Conservation (phyloP, 92 coral and sea anemone species). For the Pocillopora grandis region DNA sequence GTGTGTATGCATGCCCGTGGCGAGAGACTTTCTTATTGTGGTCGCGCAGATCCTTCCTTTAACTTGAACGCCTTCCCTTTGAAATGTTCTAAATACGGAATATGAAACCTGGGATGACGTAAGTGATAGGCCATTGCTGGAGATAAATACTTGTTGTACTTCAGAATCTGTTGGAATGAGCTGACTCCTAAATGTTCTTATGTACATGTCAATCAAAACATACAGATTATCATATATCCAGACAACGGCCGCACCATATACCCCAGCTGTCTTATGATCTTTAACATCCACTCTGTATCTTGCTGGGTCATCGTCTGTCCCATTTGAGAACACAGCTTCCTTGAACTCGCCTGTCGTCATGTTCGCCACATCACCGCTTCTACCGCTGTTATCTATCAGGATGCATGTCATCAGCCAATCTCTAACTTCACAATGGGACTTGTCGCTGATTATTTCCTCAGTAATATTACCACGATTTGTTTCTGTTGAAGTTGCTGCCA, state of each 20-base stretch:
- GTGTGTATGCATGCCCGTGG: conserved; percentile 48
- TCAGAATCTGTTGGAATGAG: conserved; percentile 12
- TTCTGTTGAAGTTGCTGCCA: conserved; percentile 31
- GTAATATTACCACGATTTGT: neutral
- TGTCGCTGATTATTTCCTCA: conserved; percentile 10
- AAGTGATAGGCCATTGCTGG: conserved; percentile 55
- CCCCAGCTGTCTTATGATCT: conserved; percentile 45
- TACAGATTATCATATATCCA: conserved; percentile 56
- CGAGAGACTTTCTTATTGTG: conserved; percentile 49
- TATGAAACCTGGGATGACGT: conserved; percentile 61
- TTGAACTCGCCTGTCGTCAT: neutral
- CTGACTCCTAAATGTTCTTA: conserved; percentile 42
- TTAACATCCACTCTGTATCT: neutral
- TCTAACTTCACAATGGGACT: conserved; percentile 25
- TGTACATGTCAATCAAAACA: conserved; percentile 36
- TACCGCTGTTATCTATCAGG: conserved; percentile 29
- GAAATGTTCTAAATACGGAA: conserved; percentile 48
- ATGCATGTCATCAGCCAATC: conserved; percentile 39
- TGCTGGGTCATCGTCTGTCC: conserved; percentile 51
- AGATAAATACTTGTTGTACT: conserved; percentile 8
- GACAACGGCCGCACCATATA: conserved; percentile 51
- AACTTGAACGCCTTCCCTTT: conserved; percentile 44
- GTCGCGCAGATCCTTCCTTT: conserved; percentile 46
- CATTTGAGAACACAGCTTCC: conserved; percentile 38
- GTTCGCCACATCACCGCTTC: conserved; percentile 22